These are phyloP conservation scores for Sebastes diploproa DNA, from an alignment of 2,797 vertebrate species.

Conservation along the genomic window DNA sequence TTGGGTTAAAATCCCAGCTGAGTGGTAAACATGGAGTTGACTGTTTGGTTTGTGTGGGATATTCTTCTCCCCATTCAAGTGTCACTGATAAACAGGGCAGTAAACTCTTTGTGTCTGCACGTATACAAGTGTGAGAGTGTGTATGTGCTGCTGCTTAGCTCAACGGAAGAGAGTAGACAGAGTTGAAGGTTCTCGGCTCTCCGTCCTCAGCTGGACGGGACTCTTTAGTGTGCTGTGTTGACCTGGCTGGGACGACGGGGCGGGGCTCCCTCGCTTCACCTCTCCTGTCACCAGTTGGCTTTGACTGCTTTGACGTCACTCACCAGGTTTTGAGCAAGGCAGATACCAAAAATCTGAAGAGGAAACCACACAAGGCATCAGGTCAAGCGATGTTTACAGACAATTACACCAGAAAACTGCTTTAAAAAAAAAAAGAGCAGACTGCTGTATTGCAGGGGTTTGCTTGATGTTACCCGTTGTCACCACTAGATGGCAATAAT, in stretches of 20 bases:
- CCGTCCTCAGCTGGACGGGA: constrained; percentile 29
- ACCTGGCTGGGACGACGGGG: background rate
- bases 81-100: constrained; percentile 36
- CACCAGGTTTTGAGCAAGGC: constrained; percentile 92
- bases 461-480: background rate
- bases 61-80: constrained; percentile 29
- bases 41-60: constrained; percentile 51
- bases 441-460: background rate
- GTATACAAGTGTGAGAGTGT: constrained; percentile 8
- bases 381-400: background rate
- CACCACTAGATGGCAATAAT: constrained; percentile 75
- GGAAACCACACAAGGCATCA: constrained; percentile 10
- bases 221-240: constrained; percentile 41
- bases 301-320: constrained; percentile 92
- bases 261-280: constrained; percentile 6
- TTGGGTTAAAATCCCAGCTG: constrained; percentile 58
- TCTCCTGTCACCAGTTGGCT: constrained; percentile 90
- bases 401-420: background rate
- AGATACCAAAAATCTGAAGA: constrained; percentile 91
- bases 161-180: constrained; percentile 24
- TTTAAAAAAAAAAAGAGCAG: background rate
- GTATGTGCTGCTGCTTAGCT: constrained; percentile 53
- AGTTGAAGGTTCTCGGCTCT: constrained; percentile 19
- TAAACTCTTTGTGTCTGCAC: constrained; percentile 35
- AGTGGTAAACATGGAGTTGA: constrained; percentile 63